A percentile compares a stretch with the other conserved stretches of the same genome.
These are phyloP conservation scores for Chloroceryle amazona DNA, from an alignment of 2,797 vertebrate species.

Conservation along the genomic window DNA sequence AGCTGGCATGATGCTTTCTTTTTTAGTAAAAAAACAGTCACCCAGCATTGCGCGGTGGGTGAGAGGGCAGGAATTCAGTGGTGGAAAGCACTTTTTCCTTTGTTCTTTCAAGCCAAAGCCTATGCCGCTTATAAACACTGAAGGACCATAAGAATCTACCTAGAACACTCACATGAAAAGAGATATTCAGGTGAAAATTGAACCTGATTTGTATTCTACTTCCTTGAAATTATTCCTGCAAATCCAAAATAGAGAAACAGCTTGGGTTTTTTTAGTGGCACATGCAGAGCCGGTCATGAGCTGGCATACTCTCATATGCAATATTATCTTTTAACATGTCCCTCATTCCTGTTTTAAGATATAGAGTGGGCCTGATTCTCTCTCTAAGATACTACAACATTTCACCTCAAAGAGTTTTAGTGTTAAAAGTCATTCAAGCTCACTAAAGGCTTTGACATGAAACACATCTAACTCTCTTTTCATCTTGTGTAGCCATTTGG, in stretches of 20 bases:
- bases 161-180: not conserved
- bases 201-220: not conserved
- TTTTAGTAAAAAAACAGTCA: slow-evolving; percentile 41
- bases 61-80: not conserved
- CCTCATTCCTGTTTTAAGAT: not conserved
- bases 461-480: not conserved
- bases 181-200: not conserved
- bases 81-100: not conserved
- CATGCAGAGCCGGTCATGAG: too few species aligned
- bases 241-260: not conserved
- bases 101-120: not conserved
- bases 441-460: not conserved
- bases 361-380: not conserved
- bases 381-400: not conserved
- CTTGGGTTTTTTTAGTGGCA: too few species aligned
- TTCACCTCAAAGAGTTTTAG: not conserved
- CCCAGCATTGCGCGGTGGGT: not conserved
- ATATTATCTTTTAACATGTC: fast-evolving
- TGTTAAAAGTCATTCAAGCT: not conserved
- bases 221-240: not conserved
- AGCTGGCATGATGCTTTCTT: slow-evolving; percentile 17
- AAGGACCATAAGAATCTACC: not conserved
- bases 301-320: too few species aligned
- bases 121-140: not conserved
- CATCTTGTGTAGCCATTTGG: not conserved